phyloP scores from a whole-genome alignment of 2,888 invertebrate genomes.

The Tetrapedia diversipes region DNA sequence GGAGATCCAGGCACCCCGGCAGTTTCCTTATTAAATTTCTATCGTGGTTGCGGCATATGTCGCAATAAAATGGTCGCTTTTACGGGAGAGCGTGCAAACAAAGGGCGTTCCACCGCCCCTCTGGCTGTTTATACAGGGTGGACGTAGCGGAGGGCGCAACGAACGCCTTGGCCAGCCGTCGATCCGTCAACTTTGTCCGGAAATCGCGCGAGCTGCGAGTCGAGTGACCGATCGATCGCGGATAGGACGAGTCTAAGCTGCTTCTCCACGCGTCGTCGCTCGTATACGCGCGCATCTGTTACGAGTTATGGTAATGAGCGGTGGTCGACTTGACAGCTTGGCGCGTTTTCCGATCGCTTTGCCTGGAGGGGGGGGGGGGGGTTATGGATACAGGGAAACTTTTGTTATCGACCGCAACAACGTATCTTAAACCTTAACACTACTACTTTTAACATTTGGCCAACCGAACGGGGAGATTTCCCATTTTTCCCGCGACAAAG shows the following conservation, averaged over 20 bases:
- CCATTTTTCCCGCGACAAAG: too few species aligned
- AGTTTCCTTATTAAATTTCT: conserved; percentile 49
- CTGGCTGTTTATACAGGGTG: conserved; percentile 41
- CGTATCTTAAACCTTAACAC: too few species aligned
- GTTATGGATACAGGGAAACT: conserved; percentile 17
- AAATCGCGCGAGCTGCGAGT: conserved; percentile 48
- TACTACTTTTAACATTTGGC: too few species aligned
- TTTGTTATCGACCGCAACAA: too few species aligned
- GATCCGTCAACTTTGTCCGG: conserved; percentile 65
- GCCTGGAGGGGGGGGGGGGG: not conserved
- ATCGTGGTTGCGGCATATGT: conserved; percentile 45
- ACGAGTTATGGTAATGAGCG: conserved; percentile 59
- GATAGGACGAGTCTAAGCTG: conserved; percentile 39
- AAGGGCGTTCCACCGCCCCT: not conserved
- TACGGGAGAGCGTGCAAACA: conserved; percentile 44
- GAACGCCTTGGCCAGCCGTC: conserved; percentile 38
- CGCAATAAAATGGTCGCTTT: conserved; percentile 38
- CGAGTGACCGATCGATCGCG: conserved; percentile 60
- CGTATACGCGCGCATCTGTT: conserved; percentile 62
- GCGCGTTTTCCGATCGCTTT: conserved; percentile 28
- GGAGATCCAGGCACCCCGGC: not conserved
- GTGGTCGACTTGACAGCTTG: conserved; percentile 9
- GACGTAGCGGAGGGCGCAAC: conserved; percentile 26
- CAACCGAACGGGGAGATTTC: too few species aligned
- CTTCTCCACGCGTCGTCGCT: conserved; percentile 49